Base-by-base conservation (phyloP, 2,113 vertebrate species). In the Phaethornis superciliosus region DNA sequence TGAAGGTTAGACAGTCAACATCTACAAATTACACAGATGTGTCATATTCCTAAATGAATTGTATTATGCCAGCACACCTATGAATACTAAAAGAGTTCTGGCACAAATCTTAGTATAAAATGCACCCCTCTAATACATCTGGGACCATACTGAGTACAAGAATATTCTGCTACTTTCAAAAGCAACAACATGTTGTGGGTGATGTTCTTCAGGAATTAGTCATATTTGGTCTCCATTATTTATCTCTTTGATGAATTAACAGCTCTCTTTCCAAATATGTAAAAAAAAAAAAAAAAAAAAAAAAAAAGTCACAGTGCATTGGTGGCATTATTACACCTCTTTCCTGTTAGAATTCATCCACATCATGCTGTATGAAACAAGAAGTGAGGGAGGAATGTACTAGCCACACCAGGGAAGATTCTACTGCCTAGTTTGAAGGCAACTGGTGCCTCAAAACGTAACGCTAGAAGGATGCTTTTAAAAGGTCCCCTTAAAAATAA, bases 41-140 rank as follows among this genome's bases (percentile, higher is more conserved):
- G 88, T 90, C 94, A 95, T 94, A 94, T 89, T 94, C 88, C 93
- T 97, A 97, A 97, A 96, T 96, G 88, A 97, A 97, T 95, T 97
- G 79, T 94, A 90, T 97, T 97, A 96, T 84, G 90, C 88, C 13
- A 11, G 81, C 96, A 84, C 89, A 95, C 91, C 96, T 97, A 87
- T 97, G 94, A 97, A 96, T 97, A 94, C 83, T 96, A 85, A 97
- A 96, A 96, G 64, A 94, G 91, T 94, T 74, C 72, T 92, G 90
- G 68, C 90, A 93, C 90, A 89, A 94, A 93, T 94, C 83, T 94
- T 56, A 72, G 33, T 88, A 81, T 81, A 96, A 95, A 95, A 95
- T 89, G 94, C 49, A 93, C 59, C 91, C 75, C 30, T 86, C 60
- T 96, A 84, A 94, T 93, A 95, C 32, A 0, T 82, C 71, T 88